A percentile compares a stretch with the other conserved stretches of the same genome.
Evolutionary conservation across 2,888 invertebrate genomes (phyloP).

Genomic region (Caradrina clavipalpis): DNA sequence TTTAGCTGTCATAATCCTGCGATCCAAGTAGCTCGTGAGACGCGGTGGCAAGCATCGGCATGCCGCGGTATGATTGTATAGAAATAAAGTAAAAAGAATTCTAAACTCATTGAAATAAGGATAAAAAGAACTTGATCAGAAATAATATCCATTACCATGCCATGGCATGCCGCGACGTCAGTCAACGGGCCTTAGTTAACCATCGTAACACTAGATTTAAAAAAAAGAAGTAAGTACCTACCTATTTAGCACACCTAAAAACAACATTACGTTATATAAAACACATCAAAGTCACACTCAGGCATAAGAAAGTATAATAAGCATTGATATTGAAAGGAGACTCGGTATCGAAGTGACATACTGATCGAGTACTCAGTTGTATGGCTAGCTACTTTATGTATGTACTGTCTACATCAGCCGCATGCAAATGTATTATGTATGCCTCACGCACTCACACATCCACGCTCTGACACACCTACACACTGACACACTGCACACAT

Average conservation of each 20-base stretch:
- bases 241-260: background rate
- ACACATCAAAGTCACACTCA: conserved; percentile 3
- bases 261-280: conserved; percentile 5
- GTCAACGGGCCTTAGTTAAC: background rate
- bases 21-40: too few species aligned
- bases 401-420: conserved; percentile 70
- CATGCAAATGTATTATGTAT: conserved; percentile 80
- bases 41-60: too few species aligned
- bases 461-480: conserved; percentile 35
- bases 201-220: background rate
- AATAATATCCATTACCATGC: too few species aligned
- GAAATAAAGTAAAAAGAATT: too few species aligned
- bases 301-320: conserved; percentile 48
- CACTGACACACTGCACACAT: conserved; percentile 43
- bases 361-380: conserved; percentile 81
- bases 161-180: too few species aligned
- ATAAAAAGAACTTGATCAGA: too few species aligned
- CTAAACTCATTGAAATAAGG: too few species aligned
- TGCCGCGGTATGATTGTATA: too few species aligned
- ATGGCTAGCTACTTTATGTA: conserved; percentile 70
- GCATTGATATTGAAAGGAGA: conserved; percentile 46
- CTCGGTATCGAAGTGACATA: conserved; percentile 76
- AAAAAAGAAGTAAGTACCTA: background rate
- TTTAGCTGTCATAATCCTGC: too few species aligned
- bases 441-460: conserved; percentile 63